These are phyloP conservation scores for Solea senegalensis DNA, from an alignment of 2,113 vertebrate species.

Conservation along the genomic window DNA sequence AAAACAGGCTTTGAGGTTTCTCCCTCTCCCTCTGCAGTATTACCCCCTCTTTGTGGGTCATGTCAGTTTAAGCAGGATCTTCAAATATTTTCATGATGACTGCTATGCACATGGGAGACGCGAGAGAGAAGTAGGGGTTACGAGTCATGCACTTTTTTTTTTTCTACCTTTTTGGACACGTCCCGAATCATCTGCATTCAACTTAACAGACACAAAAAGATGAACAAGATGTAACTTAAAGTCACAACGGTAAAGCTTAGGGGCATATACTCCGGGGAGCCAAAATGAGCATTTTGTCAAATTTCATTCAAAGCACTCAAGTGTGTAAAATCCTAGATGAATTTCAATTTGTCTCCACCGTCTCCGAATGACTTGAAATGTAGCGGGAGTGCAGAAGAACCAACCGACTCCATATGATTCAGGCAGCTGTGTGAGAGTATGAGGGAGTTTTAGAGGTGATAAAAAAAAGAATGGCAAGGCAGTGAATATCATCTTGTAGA, in stretches of 20 bases:
- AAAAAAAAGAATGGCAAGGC: conserved; percentile 77
- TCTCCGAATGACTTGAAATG: conserved; percentile 60
- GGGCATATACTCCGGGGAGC: conserved; percentile 59
- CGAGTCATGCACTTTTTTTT: conserved; percentile 52
- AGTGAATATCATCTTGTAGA: conserved; percentile 81
- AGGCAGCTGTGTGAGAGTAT: conserved; percentile 81
- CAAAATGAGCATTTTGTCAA: conserved; percentile 74
- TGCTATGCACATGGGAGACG: conserved; percentile 66
- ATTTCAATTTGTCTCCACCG: conserved; percentile 52
- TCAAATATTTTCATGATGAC: conserved; percentile 68
- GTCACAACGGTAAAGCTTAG: conserved; percentile 45
- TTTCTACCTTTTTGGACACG: conserved; percentile 54
- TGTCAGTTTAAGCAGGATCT: conserved; percentile 61
- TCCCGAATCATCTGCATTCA: conserved; percentile 64
- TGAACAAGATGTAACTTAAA: conserved; percentile 62
- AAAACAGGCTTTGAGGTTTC: conserved; percentile 12
- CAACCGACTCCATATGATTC: conserved; percentile 63
- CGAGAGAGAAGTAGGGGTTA: conserved; percentile 53
- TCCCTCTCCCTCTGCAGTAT: conserved; percentile 17
- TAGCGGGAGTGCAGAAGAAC: conserved; percentile 40
- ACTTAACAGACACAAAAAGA: conserved; percentile 39
- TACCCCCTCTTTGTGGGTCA: conserved; percentile 57
- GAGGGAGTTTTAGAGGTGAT: conserved; percentile 83
- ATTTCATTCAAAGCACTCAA: conserved; percentile 62
- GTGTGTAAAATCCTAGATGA: conserved; percentile 47